A percentile compares a stretch with the other conserved stretches of the same genome.
Conservation (phyloP, 2,797 vertebrate genomes). For the Myotis vivesi region DNA sequence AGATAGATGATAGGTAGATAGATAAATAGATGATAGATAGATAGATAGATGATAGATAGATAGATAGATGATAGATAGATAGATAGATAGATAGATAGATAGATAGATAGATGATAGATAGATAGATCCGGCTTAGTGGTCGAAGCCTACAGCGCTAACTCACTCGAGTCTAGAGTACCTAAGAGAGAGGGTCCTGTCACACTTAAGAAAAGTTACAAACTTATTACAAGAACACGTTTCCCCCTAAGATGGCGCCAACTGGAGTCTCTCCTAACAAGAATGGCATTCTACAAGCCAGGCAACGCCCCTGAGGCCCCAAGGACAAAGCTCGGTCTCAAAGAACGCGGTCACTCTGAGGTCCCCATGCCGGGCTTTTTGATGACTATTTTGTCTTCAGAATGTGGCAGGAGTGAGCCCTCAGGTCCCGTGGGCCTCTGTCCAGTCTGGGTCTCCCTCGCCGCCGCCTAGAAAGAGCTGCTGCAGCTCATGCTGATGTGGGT, state of each 20-base stretch:
- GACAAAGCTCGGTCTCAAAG: neutral
- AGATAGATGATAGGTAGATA: too few relatives aligned
- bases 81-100: too few relatives aligned
- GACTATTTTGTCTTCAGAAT: neutral
- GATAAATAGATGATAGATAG: too few relatives aligned
- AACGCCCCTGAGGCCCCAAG: neutral
- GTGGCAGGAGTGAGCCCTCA: neutral
- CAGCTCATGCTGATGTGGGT: rapidly evolving
- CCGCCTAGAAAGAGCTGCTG: neutral
- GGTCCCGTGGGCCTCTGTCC: neutral
- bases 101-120: too few relatives aligned
- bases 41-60: too few relatives aligned
- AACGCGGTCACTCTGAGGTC: rapidly evolving
- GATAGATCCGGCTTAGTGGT: too few relatives aligned
- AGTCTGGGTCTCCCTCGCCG: neutral
- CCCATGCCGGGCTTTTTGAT: neutral
- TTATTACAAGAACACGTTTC: neutral
- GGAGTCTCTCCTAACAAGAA: neutral
- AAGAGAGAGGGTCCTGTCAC: neutral
- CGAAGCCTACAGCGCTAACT: neutral
- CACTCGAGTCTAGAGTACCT: neutral
- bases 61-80: too few relatives aligned
- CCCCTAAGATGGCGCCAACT: neutral
- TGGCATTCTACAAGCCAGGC: neutral
- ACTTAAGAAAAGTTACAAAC: neutral